Conservation (phyloP, 2,113 vertebrate species). For the Guaruba guarouba region DNA sequence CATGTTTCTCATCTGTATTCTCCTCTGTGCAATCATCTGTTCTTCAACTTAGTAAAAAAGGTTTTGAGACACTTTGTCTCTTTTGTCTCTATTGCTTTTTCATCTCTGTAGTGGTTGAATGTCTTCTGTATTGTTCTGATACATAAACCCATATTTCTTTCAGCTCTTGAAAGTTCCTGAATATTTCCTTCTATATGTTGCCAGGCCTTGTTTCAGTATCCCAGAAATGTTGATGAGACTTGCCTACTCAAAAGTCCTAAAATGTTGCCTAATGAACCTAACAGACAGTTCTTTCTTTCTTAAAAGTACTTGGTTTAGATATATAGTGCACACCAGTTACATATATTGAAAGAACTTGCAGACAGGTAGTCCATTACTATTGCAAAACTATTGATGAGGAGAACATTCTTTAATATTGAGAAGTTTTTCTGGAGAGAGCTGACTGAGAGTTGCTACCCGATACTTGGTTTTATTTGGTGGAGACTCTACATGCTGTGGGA, state of each 20-base stretch:
- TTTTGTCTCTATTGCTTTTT: constrained; percentile 31
- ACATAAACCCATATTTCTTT: background rate
- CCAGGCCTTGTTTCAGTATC: background rate
- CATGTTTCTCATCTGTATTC: background rate
- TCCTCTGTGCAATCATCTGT: background rate
- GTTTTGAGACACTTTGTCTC: background rate
- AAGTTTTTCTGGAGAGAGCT: background rate
- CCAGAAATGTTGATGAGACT: background rate
- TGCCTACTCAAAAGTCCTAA: background rate
- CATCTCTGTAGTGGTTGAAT: background rate
- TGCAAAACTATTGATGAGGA: background rate
- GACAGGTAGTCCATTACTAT: background rate
- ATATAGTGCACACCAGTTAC: background rate
- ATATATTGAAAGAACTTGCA: background rate
- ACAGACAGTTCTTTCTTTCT: background rate
- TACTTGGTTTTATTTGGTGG: background rate
- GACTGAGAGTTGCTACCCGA: background rate
- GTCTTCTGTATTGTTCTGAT: background rate
- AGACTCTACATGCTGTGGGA: background rate
- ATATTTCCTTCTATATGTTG: background rate
- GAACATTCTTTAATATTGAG: background rate
- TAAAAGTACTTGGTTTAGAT: background rate
- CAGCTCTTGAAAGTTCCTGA: background rate
- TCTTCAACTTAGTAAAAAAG: background rate
- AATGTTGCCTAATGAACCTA: background rate